A percentile compares a stretch with the other conserved stretches of the same genome.
Evolutionary conservation across 1,140 invertebrate species (phyloP).

Genomic region (Drosophila jambulina): DNA sequence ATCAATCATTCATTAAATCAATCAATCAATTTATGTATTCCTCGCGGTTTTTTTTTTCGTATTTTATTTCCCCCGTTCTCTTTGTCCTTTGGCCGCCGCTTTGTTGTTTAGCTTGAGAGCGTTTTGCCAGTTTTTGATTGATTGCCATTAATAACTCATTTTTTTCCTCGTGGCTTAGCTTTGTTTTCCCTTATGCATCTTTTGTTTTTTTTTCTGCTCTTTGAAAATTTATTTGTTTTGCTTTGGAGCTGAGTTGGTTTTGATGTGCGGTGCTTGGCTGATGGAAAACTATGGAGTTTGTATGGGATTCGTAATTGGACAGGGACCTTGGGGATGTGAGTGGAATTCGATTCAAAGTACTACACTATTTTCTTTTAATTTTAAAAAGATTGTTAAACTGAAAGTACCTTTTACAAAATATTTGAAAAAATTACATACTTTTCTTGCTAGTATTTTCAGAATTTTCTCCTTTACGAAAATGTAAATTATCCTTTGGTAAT

Average conservation of each 20-base stretch:
- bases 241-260: constrained; percentile 42
- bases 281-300: constrained; percentile 36
- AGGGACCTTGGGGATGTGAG: constrained; percentile 34
- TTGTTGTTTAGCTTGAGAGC: constrained; percentile 47
- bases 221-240: constrained; percentile 73
- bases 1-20: constrained; percentile 84
- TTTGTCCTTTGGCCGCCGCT: constrained; percentile 27
- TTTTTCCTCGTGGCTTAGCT: constrained; percentile 41
- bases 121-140: constrained; percentile 73
- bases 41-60: constrained; percentile 49
- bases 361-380: not conserved
- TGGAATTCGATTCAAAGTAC: not conserved
- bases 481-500: not conserved
- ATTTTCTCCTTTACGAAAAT: not conserved
- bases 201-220: constrained; percentile 31
- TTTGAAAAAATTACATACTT: not conserved
- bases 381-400: not conserved
- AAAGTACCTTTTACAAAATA: not conserved
- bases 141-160: constrained; percentile 84
- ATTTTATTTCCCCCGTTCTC: constrained; percentile 21
- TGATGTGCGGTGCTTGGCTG: constrained; percentile 22
- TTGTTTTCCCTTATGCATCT: constrained; percentile 41
- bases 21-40: constrained; percentile 83
- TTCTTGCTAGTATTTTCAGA: not conserved
- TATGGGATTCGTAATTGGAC: constrained; percentile 42